Evolutionary conservation across 2,797 vertebrate genomes (phyloP).

Genomic region (Coilia nasus): DNA sequence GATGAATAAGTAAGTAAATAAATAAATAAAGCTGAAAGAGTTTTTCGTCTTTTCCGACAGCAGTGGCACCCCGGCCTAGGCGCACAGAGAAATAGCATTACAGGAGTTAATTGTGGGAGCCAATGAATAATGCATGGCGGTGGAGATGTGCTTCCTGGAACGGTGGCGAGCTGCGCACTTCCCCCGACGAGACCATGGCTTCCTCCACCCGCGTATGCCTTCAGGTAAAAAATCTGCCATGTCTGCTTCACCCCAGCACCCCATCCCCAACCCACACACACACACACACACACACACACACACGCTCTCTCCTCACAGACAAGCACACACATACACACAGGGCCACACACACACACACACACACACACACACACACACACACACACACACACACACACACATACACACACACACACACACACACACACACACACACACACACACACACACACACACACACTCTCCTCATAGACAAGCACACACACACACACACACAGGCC

Average conservation of each 20-base stretch:
- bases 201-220: conserved; percentile 73
- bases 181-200: conserved; percentile 70
- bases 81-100: conserved; percentile 74
- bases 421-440: conserved; percentile 16
- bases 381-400: not conserved
- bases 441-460: not conserved
- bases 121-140: conserved; percentile 81
- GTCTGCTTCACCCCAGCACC: conserved; percentile 28
- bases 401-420: conserved; percentile 18
- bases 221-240: conserved; percentile 78
- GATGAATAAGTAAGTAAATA: conserved; percentile 67
- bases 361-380: conserved; percentile 4
- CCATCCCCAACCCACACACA: not conserved
- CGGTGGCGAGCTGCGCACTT: conserved; percentile 63
- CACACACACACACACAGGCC: no score
- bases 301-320: not conserved
- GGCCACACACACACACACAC: conserved; percentile 16
- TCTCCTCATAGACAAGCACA: not conserved
- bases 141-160: conserved; percentile 77
- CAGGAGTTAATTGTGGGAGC: conserved; percentile 77
- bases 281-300: conserved; percentile 3
- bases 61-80: conserved; percentile 71
- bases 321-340: not conserved
- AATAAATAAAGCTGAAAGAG: conserved; percentile 64
- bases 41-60: conserved; percentile 69